A percentile compares a stretch with the other conserved stretches of the same genome.
Conservation (phyloP, 1,140 invertebrate genomes). For the Teleogryllus occipitalis region DNA sequence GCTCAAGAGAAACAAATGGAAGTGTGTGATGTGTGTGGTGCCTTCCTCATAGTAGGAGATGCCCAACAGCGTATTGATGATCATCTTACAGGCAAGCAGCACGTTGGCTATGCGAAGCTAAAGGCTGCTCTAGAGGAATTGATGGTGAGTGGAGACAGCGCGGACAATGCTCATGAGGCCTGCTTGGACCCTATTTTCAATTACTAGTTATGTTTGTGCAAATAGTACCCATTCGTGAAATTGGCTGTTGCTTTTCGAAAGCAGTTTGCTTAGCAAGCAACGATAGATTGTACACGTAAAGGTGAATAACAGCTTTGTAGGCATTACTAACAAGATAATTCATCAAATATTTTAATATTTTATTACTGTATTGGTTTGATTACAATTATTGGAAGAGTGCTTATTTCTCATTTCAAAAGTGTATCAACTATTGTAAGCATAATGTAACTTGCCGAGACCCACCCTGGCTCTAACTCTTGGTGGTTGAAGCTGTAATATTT, state of each 20-base stretch:
- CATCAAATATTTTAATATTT: too few species aligned
- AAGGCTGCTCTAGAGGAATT: conserved; percentile 57
- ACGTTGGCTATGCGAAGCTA: conserved; percentile 78
- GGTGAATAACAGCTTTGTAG: background rate
- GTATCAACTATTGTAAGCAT: too few species aligned
- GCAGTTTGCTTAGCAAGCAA: background rate
- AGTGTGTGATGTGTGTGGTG: conserved; percentile 96
- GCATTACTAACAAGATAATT: background rate
- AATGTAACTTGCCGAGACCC: too few species aligned
- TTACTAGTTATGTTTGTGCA: background rate
- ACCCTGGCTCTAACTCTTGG: too few species aligned
- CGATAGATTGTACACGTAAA: background rate
- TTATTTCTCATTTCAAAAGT: too few species aligned
- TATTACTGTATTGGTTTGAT: too few species aligned
- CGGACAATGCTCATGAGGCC: background rate
- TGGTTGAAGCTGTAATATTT: too few species aligned
- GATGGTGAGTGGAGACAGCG: conserved; percentile 20
- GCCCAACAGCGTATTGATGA: conserved; percentile 96
- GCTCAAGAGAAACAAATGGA: conserved; percentile 97
- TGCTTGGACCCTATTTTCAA: background rate
- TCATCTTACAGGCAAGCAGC: conserved; percentile 95
- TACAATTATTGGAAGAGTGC: too few species aligned
- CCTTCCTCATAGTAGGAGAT: conserved; percentile 97
- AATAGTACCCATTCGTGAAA: background rate
- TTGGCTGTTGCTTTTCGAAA: background rate